Base-by-base conservation (phyloP, 2,113 vertebrate genomes). In the Anoplopoma fimbria region DNA sequence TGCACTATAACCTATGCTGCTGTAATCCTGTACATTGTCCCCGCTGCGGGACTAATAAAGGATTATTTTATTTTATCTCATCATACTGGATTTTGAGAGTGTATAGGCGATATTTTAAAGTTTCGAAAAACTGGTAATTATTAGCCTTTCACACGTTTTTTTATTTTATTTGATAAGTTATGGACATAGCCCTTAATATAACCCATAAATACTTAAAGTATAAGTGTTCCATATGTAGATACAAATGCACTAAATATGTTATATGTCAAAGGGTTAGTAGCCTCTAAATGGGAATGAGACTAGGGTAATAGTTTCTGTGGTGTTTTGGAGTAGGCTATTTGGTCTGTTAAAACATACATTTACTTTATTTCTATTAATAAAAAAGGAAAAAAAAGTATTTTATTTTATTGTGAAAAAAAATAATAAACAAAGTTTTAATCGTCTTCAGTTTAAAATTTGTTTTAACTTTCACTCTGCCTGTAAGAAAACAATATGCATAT, bases 401-500 rank as follows among this genome's bases (percentile, higher is more conserved):
- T 4, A 13, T 77, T 60, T 25, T 34, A 60, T 21, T 21, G 0
- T 34, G 25, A 57, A 7, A 42, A 57, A 7, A 42, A 45, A 33
- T n/a, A 49, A 70, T 9, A 38, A 21, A 62, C 10, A 9, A 33
- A 23, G 19, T n/a, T 4, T 29, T 15, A 12, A 15, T 27, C 1
- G 12, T 53, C 8, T 31, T 15, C 6, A 15, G 15, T 49, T 49
- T 49, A 7, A 19, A 47, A 7, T 6, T 19, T 4, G 3, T 47
- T 2, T 42, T 10, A 1, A 4, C 2, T 53, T 1, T 21, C 23
- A 65, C 34, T 73, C 65, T 71, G 4, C 15, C 38, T 62, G 15
- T 4, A 61, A 14, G 34, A 33, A 81, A 68, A 84, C 67, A 13
- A 60, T 64, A 1, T 77, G 88, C 86, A 89, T 86, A 90, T 38